These are phyloP conservation scores for Macaca nemestrina DNA, from an alignment of 2,113 vertebrate genomes.

Conservation along the genomic window DNA sequence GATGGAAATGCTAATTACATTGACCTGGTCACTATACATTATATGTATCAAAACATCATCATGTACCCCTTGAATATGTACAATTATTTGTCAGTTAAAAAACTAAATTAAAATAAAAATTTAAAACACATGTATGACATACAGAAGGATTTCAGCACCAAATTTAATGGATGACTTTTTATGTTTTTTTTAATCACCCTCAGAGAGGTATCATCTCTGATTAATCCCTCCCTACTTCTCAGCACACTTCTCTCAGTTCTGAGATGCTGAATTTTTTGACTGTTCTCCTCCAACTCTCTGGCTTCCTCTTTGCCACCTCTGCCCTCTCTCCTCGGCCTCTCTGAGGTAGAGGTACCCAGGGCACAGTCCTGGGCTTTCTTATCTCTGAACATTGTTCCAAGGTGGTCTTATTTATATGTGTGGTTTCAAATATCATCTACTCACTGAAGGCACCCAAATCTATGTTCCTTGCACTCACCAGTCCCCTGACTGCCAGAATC, in stretches of 20 bases:
- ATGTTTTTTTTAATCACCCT: neutral
- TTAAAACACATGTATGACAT: neutral
- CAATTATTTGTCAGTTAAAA: neutral
- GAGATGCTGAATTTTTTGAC: neutral
- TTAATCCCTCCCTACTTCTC: neutral
- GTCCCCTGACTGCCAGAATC: neutral
- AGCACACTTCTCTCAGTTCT: neutral
- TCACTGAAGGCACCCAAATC: neutral
- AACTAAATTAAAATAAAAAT: neutral
- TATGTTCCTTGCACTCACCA: neutral
- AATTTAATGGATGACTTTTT: neutral
- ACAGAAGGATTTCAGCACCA: neutral
- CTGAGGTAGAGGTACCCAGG: neutral
- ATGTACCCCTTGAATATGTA: neutral
- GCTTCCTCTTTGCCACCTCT: no score
- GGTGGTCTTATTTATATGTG: neutral
- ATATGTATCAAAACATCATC: neutral
- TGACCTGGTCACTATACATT: neutral
- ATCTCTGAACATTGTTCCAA: neutral
- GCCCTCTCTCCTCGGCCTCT: neutral
- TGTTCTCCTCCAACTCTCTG: rapidly evolving
- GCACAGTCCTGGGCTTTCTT: neutral
- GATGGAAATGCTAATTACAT: neutral
- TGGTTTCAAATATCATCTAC: neutral
- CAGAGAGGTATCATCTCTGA: neutral